Conservation (phyloP, 2,888 invertebrate species). For the Agrochola litura region DNA sequence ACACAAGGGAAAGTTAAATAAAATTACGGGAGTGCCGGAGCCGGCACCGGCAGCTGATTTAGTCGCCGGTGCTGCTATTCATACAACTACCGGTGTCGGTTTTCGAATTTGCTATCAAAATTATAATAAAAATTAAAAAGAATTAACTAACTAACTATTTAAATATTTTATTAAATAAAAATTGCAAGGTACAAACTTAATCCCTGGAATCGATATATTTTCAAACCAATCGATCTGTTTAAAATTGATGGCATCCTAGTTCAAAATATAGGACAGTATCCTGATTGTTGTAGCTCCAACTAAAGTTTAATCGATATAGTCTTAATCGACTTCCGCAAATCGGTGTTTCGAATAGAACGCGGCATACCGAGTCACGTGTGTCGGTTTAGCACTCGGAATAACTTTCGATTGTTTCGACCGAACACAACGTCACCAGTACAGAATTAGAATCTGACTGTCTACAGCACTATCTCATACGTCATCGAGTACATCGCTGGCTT, state of each 20-base stretch:
- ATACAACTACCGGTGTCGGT: background rate
- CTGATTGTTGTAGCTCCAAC: conserved; percentile 1
- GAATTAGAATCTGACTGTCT: conserved; percentile 85
- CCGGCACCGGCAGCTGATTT: background rate
- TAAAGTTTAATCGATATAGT: conserved; percentile 56
- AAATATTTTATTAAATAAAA: background rate
- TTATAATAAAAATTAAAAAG: background rate
- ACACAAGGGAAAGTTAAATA: no score
- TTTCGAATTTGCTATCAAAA: background rate
- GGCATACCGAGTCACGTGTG: conserved; percentile 82
- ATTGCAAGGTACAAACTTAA: background rate
- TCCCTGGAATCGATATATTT: background rate
- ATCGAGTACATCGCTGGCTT: conserved; percentile 70
- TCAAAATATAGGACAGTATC: background rate
- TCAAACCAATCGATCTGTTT: background rate
- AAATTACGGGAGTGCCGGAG: background rate
- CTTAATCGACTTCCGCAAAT: conserved; percentile 78
- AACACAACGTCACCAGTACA: conserved; percentile 82
- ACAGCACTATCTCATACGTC: conserved; percentile 74
- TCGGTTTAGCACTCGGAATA: conserved; percentile 86
- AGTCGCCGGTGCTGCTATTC: background rate
- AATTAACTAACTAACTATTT: no score
- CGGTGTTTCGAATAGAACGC: conserved; percentile 80
- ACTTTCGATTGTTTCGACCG: conserved; percentile 87
- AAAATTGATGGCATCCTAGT: background rate